phyloP scores from a whole-genome alignment of 2,797 vertebrate species.

The Melanotaenia parkinsoni region DNA sequence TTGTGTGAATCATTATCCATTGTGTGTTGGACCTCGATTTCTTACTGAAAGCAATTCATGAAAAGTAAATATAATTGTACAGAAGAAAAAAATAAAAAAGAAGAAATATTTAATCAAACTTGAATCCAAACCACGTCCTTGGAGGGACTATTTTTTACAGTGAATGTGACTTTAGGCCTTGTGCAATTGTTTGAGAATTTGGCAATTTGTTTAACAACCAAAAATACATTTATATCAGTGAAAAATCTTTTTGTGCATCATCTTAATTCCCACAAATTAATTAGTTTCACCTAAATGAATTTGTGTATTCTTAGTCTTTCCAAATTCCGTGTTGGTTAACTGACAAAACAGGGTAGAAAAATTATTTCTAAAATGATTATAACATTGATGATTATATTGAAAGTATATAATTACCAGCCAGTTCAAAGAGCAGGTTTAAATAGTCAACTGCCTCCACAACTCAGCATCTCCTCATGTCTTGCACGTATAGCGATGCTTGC shows the following conservation, averaged over 20 bases:
- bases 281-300: neutral
- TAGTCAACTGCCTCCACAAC: conserved; percentile 38
- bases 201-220: neutral
- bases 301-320: neutral
- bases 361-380: neutral
- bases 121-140: conserved; percentile 29
- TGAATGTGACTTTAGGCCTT: conserved; percentile 2
- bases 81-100: conserved; percentile 2
- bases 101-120: conserved; percentile 27
- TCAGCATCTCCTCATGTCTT: conserved; percentile 50
- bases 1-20: conserved; percentile 16
- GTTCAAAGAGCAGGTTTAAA: conserved; percentile 31
- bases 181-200: neutral
- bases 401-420: conserved; percentile 28
- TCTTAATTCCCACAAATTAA: neutral
- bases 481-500: conserved; percentile 46
- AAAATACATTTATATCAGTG: neutral
- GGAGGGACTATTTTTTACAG: conserved; percentile 9
- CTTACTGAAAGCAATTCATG: conserved; percentile 7
- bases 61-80: conserved; percentile 31
- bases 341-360: neutral
- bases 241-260: neutral
- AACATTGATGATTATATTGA: conserved; percentile 15
- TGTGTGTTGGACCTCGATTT: conserved; percentile 4
- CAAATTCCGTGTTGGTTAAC: neutral